Conservation (phyloP, 1,140 invertebrate genomes). For the Ephestia elutella region DNA sequence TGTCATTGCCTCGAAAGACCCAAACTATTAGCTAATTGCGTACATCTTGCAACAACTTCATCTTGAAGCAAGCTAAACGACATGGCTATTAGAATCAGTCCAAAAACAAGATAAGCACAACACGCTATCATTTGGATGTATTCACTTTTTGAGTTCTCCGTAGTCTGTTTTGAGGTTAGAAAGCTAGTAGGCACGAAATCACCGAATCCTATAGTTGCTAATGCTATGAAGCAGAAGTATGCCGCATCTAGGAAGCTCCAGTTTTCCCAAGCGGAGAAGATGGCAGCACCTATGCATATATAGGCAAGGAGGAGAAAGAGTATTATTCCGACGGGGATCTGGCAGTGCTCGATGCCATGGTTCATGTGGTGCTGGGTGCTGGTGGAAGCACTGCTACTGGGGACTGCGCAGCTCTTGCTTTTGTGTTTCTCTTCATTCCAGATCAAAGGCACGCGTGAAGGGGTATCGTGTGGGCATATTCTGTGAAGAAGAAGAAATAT, state of each 20-base stretch:
- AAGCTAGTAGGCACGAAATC: constrained; percentile 83
- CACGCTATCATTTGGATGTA: constrained; percentile 86
- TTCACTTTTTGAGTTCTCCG: constrained; percentile 77
- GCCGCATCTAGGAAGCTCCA: constrained; percentile 89
- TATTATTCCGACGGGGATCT: constrained; percentile 83
- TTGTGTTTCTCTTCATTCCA: constrained; percentile 68
- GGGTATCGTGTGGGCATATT: constrained; percentile 79
- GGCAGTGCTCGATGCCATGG: constrained; percentile 66
- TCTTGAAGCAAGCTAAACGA: constrained; percentile 94
- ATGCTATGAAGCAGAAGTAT: constrained; percentile 92
- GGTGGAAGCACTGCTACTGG: constrained; percentile 47
- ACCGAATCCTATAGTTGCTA: constrained; percentile 90
- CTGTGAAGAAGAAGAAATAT: constrained; percentile 52
- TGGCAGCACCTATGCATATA: constrained; percentile 81
- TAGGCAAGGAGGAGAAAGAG: constrained; percentile 81
- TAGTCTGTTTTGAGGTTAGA: constrained; percentile 55
- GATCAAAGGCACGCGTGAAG: constrained; percentile 82
- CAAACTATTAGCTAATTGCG: constrained; percentile 78
- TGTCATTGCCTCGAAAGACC: constrained; percentile 74
- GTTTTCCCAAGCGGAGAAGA: constrained; percentile 82
- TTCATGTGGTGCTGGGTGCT: constrained; percentile 46
- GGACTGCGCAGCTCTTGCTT: constrained; percentile 49
- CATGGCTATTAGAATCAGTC: constrained; percentile 93
- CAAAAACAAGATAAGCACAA: constrained; percentile 90
- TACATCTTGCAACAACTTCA: constrained; percentile 86